phyloP scores from a whole-genome alignment of 1,140 invertebrate species.

The Diploscapter pachys region DNA sequence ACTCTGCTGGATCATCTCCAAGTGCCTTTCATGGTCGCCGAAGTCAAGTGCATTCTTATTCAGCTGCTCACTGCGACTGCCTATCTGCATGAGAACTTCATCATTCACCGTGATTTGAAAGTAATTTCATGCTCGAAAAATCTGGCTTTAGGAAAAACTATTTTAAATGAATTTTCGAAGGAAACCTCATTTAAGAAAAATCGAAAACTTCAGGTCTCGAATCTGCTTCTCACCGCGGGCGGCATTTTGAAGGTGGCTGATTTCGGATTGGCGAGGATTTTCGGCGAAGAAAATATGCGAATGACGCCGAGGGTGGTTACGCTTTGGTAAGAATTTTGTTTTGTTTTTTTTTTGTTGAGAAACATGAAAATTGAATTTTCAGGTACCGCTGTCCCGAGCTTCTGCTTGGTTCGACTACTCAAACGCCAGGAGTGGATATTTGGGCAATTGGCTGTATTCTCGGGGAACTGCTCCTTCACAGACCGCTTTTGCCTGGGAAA shows the following conservation, averaged over 20 bases:
- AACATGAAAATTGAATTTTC: background rate
- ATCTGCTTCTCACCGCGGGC: conserved; percentile 89
- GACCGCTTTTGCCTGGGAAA: conserved; percentile 82
- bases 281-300: conserved; percentile 75
- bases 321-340: conserved; percentile 71
- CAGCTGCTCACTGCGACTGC: conserved; percentile 26
- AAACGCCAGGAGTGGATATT: conserved; percentile 94
- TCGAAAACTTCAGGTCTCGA: conserved; percentile 73
- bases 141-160: too few relatives aligned
- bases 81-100: conserved; percentile 29
- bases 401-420: conserved; percentile 78
- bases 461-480: conserved; percentile 75
- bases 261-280: conserved; percentile 90
- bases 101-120: conserved; percentile 66
- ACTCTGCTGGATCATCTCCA: conserved; percentile 92
- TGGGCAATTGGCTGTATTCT: conserved; percentile 71
- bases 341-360: background rate
- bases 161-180: too few relatives aligned
- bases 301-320: conserved; percentile 95
- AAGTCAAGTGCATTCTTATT: conserved; percentile 62
- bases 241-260: conserved; percentile 92
- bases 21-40: conserved; percentile 86
- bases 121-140: conserved; percentile 7
- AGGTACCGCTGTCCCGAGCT: conserved; percentile 85
- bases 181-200: too few relatives aligned